Conservation (phyloP, 2,113 vertebrate species). For the Daphoenositta chrysoptera region DNA sequence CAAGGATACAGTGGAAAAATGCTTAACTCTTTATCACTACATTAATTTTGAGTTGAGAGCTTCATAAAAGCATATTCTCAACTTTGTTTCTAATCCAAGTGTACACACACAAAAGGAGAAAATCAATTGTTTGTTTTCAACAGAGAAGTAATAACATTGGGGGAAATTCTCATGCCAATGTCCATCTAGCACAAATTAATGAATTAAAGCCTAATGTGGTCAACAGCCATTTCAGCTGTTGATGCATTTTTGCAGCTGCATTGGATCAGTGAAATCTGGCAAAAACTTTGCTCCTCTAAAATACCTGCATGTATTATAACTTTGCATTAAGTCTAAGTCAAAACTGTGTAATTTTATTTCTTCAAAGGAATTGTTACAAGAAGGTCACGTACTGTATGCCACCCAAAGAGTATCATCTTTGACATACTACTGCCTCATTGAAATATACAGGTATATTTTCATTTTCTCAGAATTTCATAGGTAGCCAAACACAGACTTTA, state of each 20-base stretch:
- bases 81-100: neutral
- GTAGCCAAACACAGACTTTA: neutral
- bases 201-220: neutral
- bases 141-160: neutral
- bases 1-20: neutral
- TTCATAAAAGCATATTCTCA: neutral
- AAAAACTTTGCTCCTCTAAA: neutral
- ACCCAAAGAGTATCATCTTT: neutral
- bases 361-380: neutral
- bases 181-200: neutral
- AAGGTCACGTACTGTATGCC: neutral
- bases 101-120: neutral
- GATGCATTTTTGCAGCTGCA: neutral
- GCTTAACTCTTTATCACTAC: neutral
- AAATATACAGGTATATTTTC: neutral
- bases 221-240: neutral
- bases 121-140: neutral
- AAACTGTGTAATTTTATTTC: neutral
- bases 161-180: neutral
- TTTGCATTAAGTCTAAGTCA: neutral
- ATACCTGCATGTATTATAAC: neutral
- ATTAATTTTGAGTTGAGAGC: neutral
- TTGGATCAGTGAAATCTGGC: neutral
- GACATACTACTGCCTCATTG: neutral
- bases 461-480: neutral